Evolutionary conservation across 2,888 invertebrate species (phyloP).

Genomic region (Drosophila ustulata): DNA sequence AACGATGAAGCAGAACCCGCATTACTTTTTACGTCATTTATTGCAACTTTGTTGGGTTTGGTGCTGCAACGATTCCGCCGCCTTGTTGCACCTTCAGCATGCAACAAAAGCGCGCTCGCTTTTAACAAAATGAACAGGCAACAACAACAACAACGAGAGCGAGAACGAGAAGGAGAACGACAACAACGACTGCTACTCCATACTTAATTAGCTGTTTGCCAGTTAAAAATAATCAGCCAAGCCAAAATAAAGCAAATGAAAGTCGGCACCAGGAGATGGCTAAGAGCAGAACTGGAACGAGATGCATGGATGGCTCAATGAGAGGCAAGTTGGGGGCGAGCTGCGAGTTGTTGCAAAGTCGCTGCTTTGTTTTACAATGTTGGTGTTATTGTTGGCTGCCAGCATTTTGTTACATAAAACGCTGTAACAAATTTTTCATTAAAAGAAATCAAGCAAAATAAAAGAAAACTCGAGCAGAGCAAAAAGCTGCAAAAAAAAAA

Average conservation of each 20-base stretch:
- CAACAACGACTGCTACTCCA: constrained; percentile 74
- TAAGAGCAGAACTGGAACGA: constrained; percentile 46
- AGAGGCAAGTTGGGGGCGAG: background rate
- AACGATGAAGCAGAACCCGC: constrained; percentile 42
- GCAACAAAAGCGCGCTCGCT: constrained; percentile 26
- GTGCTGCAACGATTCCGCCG: constrained; percentile 32
- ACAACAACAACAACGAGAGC: constrained; percentile 32
- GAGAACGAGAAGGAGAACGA: constrained; percentile 29
- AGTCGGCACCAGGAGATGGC: constrained; percentile 69
- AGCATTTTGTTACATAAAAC: constrained; percentile 79
- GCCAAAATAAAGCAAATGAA: constrained; percentile 79
- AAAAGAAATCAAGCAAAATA: constrained; percentile 76
- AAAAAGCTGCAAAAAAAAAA: background rate
- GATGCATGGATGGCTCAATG: background rate
- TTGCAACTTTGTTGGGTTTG: constrained; percentile 76
- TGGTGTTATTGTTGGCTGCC: constrained; percentile 62
- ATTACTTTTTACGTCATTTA: constrained; percentile 79
- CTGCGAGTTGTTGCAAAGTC: constrained; percentile 31
- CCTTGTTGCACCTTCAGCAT: constrained; percentile 55
- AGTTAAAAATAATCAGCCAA: constrained; percentile 80
- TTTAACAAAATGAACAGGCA: constrained; percentile 21
- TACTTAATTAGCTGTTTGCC: constrained; percentile 82
- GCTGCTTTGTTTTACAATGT: constrained; percentile 66
- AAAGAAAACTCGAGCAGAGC: constrained; percentile 24
- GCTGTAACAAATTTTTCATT: constrained; percentile 79